Evolutionary conservation across 2,797 vertebrate species (phyloP).

Genomic region (Anguilla anguilla): DNA sequence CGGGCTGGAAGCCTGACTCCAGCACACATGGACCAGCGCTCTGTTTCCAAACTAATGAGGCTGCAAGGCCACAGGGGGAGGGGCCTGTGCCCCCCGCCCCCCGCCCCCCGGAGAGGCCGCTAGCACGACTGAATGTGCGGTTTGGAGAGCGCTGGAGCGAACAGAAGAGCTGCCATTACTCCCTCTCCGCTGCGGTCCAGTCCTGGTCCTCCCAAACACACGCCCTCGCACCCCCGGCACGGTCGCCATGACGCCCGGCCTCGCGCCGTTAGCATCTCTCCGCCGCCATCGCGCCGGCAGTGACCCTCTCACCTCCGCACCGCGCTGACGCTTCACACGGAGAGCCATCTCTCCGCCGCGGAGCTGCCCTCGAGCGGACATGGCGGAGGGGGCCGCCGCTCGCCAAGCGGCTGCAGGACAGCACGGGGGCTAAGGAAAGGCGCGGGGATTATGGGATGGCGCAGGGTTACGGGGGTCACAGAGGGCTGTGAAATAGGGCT

Average conservation of each 20-base stretch:
- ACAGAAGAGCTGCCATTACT: background rate
- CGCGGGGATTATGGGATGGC: background rate
- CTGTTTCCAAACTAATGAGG: background rate
- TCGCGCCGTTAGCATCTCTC: background rate
- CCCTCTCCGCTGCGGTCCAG: background rate
- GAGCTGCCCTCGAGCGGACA: background rate
- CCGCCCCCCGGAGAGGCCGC: background rate
- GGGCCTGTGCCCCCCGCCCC: background rate
- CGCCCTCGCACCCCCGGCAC: background rate
- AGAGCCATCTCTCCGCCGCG: background rate
- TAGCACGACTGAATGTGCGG: background rate
- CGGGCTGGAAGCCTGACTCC: background rate
- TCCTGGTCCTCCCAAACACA: background rate
- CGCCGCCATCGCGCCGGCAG: background rate
- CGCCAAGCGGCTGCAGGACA: slow-evolving; percentile 33
- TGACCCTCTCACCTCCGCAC: background rate
- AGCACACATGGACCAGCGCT: background rate
- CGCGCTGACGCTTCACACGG: background rate
- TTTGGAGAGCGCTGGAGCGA: background rate
- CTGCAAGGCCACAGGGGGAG: background rate
- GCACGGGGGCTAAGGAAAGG: background rate
- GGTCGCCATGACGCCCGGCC: background rate
- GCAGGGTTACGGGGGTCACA: background rate
- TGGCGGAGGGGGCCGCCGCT: slow-evolving; percentile 11
- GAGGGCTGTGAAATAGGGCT: background rate